A percentile compares a stretch with the other conserved stretches of the same genome.
Conservation (phyloP, 64 coral and sea anemone species). For the Acropora yongei region DNA sequence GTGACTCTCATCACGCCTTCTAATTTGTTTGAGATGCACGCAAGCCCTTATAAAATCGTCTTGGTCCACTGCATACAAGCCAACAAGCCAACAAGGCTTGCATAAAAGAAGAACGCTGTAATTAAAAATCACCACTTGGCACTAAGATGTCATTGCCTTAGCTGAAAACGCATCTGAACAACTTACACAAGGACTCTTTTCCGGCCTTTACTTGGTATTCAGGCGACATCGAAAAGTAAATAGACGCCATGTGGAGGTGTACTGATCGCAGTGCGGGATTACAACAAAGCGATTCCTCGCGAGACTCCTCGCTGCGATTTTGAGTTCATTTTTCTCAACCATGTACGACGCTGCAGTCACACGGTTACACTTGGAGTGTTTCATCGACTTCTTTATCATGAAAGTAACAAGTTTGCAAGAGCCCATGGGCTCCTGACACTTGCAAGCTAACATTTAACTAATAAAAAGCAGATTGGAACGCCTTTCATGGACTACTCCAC, state of each 20-base stretch:
- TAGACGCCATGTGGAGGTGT: conserved; percentile 40
- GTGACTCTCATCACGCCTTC: no score
- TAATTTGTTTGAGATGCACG: no score
- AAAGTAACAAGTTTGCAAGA: neutral
- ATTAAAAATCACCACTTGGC: neutral
- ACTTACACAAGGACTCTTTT: no score
- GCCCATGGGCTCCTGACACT: neutral
- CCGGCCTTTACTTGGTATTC: neutral
- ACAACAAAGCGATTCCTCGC: conserved; percentile 15
- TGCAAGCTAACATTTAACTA: neutral
- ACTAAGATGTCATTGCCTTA: conserved; percentile 43
- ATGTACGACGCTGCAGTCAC: neutral
- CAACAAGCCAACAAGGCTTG: no score
- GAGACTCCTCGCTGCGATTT: conserved; percentile 36
- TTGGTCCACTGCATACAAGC: no score
- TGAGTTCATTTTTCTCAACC: conserved; percentile 56
- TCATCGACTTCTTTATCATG: conserved; percentile 36
- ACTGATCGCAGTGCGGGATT: conserved; percentile 33
- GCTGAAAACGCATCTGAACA: conserved; percentile 36
- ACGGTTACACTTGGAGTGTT: conserved; percentile 62
- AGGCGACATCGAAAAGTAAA: conserved; percentile 26
- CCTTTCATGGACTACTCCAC: no score
- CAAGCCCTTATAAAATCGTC: no score
- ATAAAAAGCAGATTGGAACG: no score
- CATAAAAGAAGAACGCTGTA: no score